Conservation (phyloP, 1,140 invertebrate genomes). For the Drosophila ficusphila region DNA sequence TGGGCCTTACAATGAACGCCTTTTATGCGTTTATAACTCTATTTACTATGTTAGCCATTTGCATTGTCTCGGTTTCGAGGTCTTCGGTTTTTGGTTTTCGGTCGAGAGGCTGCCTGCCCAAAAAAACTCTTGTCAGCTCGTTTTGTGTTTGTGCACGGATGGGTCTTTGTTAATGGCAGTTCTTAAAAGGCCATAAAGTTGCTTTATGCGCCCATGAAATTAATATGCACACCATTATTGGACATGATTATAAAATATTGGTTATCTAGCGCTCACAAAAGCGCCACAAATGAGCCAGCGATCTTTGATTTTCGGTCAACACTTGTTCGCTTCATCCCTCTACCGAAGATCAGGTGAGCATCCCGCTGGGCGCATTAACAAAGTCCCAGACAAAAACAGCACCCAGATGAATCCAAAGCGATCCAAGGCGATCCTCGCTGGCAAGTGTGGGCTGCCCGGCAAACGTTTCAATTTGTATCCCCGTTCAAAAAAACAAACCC, state of each 20-base stretch:
- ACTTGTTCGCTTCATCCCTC: constrained; percentile 51
- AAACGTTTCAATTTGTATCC: constrained; percentile 77
- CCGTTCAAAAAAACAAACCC: constrained; percentile 4
- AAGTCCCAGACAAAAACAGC: constrained; percentile 60
- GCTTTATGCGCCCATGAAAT: constrained; percentile 78
- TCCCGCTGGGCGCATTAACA: constrained; percentile 72
- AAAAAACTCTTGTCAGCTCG: constrained; percentile 54
- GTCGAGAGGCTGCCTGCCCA: constrained; percentile 20
- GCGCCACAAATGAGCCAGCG: constrained; percentile 63
- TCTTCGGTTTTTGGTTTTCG: constrained; percentile 1
- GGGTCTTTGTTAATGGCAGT: constrained; percentile 73
- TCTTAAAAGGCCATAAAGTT: constrained; percentile 81
- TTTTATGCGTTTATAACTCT: constrained; percentile 78
- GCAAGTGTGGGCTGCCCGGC: constrained; percentile 39
- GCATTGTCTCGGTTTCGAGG: constrained; percentile 35
- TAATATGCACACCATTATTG: constrained; percentile 81
- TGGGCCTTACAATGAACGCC: constrained; percentile 62
- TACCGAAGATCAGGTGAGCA: neutral
- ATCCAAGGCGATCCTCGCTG: constrained; percentile 5
- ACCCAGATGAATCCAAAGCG: constrained; percentile 10
- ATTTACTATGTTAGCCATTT: constrained; percentile 69
- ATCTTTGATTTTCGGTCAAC: constrained; percentile 72
- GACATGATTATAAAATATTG: constrained; percentile 82
- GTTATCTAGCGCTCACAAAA: constrained; percentile 73
- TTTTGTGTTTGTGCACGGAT: constrained; percentile 73